Base-by-base conservation (phyloP, 2,888 invertebrate genomes). In the Drosophila mercatorum region DNA sequence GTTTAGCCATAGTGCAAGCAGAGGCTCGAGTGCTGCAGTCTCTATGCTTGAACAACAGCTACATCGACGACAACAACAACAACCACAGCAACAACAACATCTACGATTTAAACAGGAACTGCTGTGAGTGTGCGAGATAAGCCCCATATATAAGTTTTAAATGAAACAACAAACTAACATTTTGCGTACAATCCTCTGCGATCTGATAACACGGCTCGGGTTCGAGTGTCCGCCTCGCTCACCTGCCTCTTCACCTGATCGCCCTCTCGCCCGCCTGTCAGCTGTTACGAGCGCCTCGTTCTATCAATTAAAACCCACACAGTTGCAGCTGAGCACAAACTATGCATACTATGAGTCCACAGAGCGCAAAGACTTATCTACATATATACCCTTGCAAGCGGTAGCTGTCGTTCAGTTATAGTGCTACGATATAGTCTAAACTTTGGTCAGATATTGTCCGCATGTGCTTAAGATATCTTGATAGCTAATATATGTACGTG, bases 81-180 rank as follows among this genome's bases (percentile, higher is more conserved):
- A 38, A 46, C 79, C 26, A 41, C 40, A 61, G 51, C 36, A 6
- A n/a, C 38, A 26, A 53, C 53, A 38, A 22, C 40, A 40, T 28
- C 62, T 61, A 34, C 80, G 22, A 57, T 44, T 79, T 38, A 66
- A 65, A 57, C 53, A 68, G 68, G 79, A 78, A 60, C 58, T 83
- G 53, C 86, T 83, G 83, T 83, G 83, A 83, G 83, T 83, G 83
- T 85, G 68, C 68, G 83, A 62, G 78, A 64, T 61, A 66, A 64
- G 49, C 11, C 47, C 46, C 58, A 22, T 31, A 55, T 28, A 51
- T 17, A 34, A n/a, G 36, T 40, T 53, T 36, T 44, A 52, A 44
- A 12, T 8, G 17, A 56, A 43, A 26, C 12, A 11, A 34, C 34
- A 51, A 58, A 26, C 44, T 22, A 38, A 17, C n/a, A 38, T 55